Evolutionary conservation across 2,888 invertebrate species (phyloP).

Genomic region (Spodoptera littoralis): DNA sequence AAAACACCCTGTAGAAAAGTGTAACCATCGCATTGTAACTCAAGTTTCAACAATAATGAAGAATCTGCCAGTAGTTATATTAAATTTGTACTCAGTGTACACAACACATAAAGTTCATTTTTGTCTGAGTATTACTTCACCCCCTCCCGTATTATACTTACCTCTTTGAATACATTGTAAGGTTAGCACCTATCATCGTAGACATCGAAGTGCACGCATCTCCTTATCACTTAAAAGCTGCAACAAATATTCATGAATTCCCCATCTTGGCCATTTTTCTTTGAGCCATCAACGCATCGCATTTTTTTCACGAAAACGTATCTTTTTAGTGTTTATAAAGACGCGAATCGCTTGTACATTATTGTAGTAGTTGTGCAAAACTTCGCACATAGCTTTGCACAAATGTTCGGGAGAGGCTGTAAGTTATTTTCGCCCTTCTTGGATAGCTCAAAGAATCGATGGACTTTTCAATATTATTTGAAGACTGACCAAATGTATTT

Average conservation of each 20-base stretch:
- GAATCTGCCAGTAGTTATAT: not conserved
- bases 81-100: slow-evolving; percentile 19
- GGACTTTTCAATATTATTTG: slow-evolving; percentile 21
- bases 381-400: slow-evolving; percentile 54
- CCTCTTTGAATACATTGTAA: slow-evolving; percentile 71
- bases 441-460: slow-evolving; percentile 59
- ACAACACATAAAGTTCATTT: slow-evolving; percentile 28
- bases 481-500: slow-evolving; percentile 53
- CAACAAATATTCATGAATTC: slow-evolving; percentile 88
- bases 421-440: slow-evolving; percentile 14
- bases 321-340: not conserved
- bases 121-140: slow-evolving; percentile 46
- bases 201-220: slow-evolving; percentile 76
- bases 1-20: too few relatives aligned
- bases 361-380: slow-evolving; percentile 35
- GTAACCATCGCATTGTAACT: too few relatives aligned
- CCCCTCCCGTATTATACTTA: slow-evolving; percentile 72
- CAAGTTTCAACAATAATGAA: too few relatives aligned
- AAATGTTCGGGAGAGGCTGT: slow-evolving; percentile 9
- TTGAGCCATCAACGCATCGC: slow-evolving; percentile 57
- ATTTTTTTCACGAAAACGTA: slow-evolving; percentile 11
- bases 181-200: slow-evolving; percentile 76
- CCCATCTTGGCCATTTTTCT: slow-evolving; percentile 81
- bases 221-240: slow-evolving; percentile 86
- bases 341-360: not conserved